phyloP scores from a whole-genome alignment of 2,113 vertebrate species.

The Phalacrocorax carbo region DNA sequence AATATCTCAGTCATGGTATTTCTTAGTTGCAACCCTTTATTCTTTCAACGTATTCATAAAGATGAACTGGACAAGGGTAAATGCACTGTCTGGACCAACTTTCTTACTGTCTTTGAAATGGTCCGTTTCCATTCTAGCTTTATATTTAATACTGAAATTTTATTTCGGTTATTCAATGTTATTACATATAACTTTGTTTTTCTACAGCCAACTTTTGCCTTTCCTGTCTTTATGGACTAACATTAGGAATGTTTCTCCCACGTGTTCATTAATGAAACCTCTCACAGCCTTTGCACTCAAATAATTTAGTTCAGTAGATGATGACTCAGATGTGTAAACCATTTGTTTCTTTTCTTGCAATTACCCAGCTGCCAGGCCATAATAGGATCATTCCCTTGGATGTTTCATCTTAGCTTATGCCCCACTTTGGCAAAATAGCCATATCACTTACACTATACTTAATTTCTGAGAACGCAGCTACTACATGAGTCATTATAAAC shows the following conservation, averaged over 20 bases:
- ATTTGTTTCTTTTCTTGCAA: conserved; percentile 7
- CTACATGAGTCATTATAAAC: conserved; percentile 32
- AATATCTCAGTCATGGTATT: neutral
- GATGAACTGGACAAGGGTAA: neutral
- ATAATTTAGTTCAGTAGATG: conserved; percentile 21
- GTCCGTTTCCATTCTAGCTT: neutral
- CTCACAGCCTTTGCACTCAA: neutral
- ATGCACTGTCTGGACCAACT: neutral
- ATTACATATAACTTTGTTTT: neutral
- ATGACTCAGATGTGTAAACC: conserved; percentile 42
- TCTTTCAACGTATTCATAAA: neutral
- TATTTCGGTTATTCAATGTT: neutral
- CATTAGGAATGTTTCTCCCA: neutral
- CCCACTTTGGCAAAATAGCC: conserved; percentile 5
- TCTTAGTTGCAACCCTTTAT: neutral
- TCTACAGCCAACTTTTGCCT: neutral
- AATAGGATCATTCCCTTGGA: conserved; percentile 26
- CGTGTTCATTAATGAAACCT: neutral
- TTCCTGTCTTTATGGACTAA: neutral
- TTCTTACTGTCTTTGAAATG: neutral
- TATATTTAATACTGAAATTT: neutral
- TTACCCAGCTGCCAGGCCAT: conserved; percentile 19
- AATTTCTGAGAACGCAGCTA: conserved; percentile 14
- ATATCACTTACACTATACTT: neutral
- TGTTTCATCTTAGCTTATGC: conserved; percentile 21